Evolutionary conservation across 2,113 vertebrate genomes (phyloP), one percentile per base, ranked within the genome.

Genomic region (Centropus bengalensis): DNA sequence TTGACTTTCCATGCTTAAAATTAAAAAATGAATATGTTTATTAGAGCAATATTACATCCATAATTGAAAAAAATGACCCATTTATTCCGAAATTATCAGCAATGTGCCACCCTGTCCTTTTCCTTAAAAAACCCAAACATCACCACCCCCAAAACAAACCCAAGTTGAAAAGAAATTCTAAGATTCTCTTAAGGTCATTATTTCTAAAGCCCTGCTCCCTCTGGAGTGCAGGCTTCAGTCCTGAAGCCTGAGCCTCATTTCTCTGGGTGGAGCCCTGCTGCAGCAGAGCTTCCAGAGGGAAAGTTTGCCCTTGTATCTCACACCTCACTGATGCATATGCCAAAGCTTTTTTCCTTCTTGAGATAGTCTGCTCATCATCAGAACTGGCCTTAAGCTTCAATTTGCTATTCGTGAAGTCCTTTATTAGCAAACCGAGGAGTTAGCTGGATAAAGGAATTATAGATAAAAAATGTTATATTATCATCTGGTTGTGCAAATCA

Each of bases 211-310:
- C 5, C 22, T 0, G 0, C 70, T 84, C 18, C 64, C 38, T 21
- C 4, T 5, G 42, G 51, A 66, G 56, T 3, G 2, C 24, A 67
- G 60, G 26, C 51, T 73, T 9, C 3, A 22, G 38, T 38, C 56
- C 66, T 0, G 0, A 14, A 59, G 86, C 33, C 82, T 5, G 24
- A 84, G 59, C 27, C 59, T 33, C 0, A 0, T 36, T 40, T 86
- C 73, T 21, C 0, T 6, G 36, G 63, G 52, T 23, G 75, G 33
- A 75, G 66, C 32, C 17, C 10, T 27, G 71, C 49, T 24, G 16
- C 19, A 33, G 66, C 42, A 49, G 40, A 73, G 40, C 49, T 88
- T 73, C 36, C 71, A 85, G 24, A 44, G 28, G 14, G 12, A 69
- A 94, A 16, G 38, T 32, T 27, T 14, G 40, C 21, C 9, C 32